phyloP scores from a whole-genome alignment of 2,888 invertebrate species.

The Harpalus rubripes region DNA sequence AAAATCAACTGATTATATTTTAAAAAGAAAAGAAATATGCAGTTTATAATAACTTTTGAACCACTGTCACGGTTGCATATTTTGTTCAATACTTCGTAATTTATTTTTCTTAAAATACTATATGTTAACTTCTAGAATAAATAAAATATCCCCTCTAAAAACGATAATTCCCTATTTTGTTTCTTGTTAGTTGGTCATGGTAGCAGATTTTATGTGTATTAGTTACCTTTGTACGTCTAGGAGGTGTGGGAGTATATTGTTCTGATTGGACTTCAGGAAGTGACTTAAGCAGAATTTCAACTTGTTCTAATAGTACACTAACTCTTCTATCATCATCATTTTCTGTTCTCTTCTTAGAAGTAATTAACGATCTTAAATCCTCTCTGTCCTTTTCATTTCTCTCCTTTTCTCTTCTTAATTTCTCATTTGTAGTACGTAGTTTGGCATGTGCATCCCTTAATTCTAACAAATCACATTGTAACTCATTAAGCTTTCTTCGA shows the following conservation, averaged over 20 bases:
- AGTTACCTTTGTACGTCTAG: slow-evolving; percentile 82
- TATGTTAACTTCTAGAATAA: too few species aligned
- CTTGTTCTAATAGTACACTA: slow-evolving; percentile 86
- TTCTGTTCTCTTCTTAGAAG: slow-evolving; percentile 78
- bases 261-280: slow-evolving; percentile 76
- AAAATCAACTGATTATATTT: too few species aligned
- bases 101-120: too few species aligned
- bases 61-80: too few species aligned
- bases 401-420: slow-evolving; percentile 92
- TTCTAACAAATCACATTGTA: slow-evolving; percentile 93
- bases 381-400: slow-evolving; percentile 90
- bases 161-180: too few species aligned
- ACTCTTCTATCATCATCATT: slow-evolving; percentile 87
- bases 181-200: too few species aligned
- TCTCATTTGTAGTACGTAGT: slow-evolving; percentile 93
- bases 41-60: too few species aligned
- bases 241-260: slow-evolving; percentile 84
- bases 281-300: slow-evolving; percentile 78
- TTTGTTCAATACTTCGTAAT: too few species aligned
- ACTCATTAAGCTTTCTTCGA: slow-evolving; percentile 88
- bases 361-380: slow-evolving; percentile 77
- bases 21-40: too few species aligned
- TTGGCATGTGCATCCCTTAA: slow-evolving; percentile 95
- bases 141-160: too few species aligned
- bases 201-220: too few species aligned